Evolutionary conservation across 1,140 invertebrate genomes (phyloP).

Genomic region (Pomacea maculata): DNA sequence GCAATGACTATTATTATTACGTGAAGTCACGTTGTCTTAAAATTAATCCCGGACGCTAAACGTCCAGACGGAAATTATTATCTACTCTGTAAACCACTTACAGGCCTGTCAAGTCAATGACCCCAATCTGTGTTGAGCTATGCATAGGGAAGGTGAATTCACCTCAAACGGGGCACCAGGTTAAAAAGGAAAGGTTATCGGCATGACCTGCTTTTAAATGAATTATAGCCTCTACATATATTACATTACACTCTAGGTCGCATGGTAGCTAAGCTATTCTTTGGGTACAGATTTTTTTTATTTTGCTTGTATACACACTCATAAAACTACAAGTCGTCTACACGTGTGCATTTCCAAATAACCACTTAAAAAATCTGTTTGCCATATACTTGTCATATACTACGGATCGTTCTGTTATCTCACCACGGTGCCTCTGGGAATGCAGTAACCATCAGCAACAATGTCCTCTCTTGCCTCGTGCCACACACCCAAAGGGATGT

Average conservation of each 20-base stretch:
- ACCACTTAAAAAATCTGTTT: too few relatives aligned
- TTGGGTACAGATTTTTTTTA: not conserved
- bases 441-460: not conserved
- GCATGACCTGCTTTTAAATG: too few relatives aligned
- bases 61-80: too few relatives aligned
- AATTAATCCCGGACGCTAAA: too few relatives aligned
- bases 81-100: too few relatives aligned
- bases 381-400: too few relatives aligned
- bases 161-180: not conserved
- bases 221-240: too few relatives aligned
- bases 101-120: not conserved
- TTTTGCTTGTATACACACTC: not conserved
- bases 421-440: slow-evolving; percentile 18
- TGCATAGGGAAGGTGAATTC: not conserved
- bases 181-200: not conserved
- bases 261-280: not conserved
- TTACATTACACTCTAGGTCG: not conserved
- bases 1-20: too few relatives aligned
- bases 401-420: not conserved
- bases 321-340: not conserved
- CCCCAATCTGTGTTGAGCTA: not conserved
- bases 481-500: slow-evolving; percentile 58
- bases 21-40: too few relatives aligned
- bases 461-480: slow-evolving; percentile 19
- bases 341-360: too few relatives aligned